A percentile compares a stretch with the other conserved stretches of the same genome.
phyloP scores from a whole-genome alignment of 2,797 vertebrate genomes.

The Buphagus erythrorhynchus region DNA sequence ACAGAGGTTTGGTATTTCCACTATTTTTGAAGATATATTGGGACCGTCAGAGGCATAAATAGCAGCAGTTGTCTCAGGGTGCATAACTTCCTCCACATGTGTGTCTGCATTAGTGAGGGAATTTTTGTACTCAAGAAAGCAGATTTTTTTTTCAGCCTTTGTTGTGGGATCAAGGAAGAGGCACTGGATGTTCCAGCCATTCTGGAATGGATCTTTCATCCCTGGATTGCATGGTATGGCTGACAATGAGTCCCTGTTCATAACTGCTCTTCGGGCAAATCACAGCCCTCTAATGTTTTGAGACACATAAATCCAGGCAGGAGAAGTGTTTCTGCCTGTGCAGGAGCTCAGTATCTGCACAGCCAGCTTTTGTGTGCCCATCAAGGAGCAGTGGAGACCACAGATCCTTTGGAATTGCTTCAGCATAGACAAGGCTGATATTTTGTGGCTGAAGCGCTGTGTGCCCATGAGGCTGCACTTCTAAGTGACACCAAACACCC shows the following conservation, averaged over 20 bases:
- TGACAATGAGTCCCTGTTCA: not conserved
- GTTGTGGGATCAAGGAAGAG: not conserved
- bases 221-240: not conserved
- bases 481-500: not conserved
- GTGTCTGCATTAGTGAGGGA: not conserved
- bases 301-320: not conserved
- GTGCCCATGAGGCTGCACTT: not conserved
- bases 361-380: not conserved
- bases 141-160: not conserved
- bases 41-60: not conserved
- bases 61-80: not conserved
- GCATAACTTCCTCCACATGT: not conserved
- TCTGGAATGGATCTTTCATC: not conserved
- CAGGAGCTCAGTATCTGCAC: not conserved
- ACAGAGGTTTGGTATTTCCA: not conserved
- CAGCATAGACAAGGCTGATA: not conserved
- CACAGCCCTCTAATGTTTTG: not conserved
- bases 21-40: not conserved
- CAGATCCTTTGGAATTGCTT: not conserved
- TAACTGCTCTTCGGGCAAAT: not conserved
- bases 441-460: not conserved
- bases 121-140: not conserved
- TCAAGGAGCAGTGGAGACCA: not conserved
- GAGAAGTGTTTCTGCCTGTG: not conserved
- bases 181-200: not conserved